Evolutionary conservation across 2,888 invertebrate species (phyloP), one percentile per base, ranked within the genome.

Genomic region (Lasius platythorax): DNA sequence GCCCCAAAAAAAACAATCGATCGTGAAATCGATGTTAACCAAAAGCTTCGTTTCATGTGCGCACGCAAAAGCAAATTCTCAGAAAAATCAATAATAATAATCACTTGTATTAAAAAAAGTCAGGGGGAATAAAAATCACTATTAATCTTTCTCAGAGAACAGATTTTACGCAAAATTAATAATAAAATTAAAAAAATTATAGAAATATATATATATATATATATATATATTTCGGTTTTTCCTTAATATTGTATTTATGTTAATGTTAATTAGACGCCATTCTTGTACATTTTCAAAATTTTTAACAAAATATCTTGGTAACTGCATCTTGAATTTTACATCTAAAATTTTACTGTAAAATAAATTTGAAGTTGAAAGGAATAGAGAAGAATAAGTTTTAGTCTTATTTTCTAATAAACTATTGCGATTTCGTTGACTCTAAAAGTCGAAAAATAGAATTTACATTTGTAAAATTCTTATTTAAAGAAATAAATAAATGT

Each of bases 1-100:
- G 11, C 12, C 12, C 4, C 4, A 63, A 73, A 28, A 79, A 72
- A 58, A 79, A 79, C 58, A 70, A 79, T 72, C 61, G 46, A 63
- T 63, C 28, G 43, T 9, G 33, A 79, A 58, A 58, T 46, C 12
- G 23, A 81, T 46, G 61, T 58, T 81, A 81, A 63, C 73, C 63
- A 81, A 63, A 73, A 61, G 37, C 6, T 18, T 46, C 46, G 12
- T 61, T 72, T 63, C 46, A 46, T 6, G 6, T 53, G 53, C n/a
- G 53, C 18, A 18, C 37, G 37, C 33, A 46, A 18, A 3, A 46
- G 12, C 15, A 33, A 33, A 72, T 73, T 73, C 61, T 37, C 3
- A 1, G 46, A 37, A 81, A 46, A 4, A 73, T 61, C 18, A 61
- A 15, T 46, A 72, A 72, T 50, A 70, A 70, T 68, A 63, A 73